Base-by-base conservation (phyloP, 2,797 vertebrate species). In the Rhinatrema bivittatum region DNA sequence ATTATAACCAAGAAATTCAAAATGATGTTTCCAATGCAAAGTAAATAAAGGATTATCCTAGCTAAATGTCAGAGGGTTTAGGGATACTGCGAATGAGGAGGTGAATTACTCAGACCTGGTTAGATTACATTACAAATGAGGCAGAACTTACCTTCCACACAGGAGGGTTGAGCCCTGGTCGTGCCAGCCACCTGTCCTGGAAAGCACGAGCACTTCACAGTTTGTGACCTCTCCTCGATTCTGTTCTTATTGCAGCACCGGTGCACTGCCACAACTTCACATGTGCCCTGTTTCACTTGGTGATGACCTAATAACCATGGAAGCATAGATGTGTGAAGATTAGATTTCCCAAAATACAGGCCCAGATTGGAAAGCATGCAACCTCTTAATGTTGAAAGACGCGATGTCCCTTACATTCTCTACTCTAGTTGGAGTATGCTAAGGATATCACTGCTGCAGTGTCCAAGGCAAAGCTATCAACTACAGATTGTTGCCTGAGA, bases 231-330 rank as follows among this genome's bases (percentile, higher is more conserved):
- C 52, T 98, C 93, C 60, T 98, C 93, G 32, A 97, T 93, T 26
- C 87, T 87, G 76, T 95, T 95, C 79, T 85, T 97, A 58, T 97
- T 98, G 82, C 93, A 98, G 78, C 95, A 97, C 3, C 91, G 88
- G 64, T 91, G 93, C 41, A 91, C 82, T 0, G 89, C 90, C 4
- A 98, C 90, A 20, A 98, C 92, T 56, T 98, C 93, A 25, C 94
- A 98, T 0, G 90, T 94, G 17, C 93, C 95, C 19, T 91, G 90
- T 65, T 86, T 90, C 50, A 93, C 87, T 32, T 90, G 79, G 36
- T 82, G 77, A 36, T 85, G 79, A 29, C 84, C 93, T 95, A 41
- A 24, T 7, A 27, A 31, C 4, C 7, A 46, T 24, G 28, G 13
- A 46, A 36, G 7, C 0, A 17, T 18, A 37, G 25, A n/a, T n/a